Evolutionary conservation across 37 sponge, comb jelly and placozoan genomes (phyloP), one percentile per base, ranked within the genome.

Genomic region (Theonella swinhoei): DNA sequence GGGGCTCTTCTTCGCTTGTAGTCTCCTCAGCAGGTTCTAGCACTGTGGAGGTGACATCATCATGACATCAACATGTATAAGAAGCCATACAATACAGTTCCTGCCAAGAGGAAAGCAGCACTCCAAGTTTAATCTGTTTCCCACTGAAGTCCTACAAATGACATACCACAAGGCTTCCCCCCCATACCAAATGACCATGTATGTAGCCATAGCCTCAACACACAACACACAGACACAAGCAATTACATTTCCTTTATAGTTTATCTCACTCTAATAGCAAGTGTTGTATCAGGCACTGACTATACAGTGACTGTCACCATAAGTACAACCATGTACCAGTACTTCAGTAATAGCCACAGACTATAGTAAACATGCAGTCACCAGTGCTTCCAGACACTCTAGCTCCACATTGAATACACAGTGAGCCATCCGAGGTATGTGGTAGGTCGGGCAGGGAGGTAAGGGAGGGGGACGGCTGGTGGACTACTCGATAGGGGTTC

Each of bases 391-490:
- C 54, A 47, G 14, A 7, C 54, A 47, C 11, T 47, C 54, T 47
- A 47, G 54, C 54, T 14, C 54, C 54, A 47, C 54, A 47, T 14
- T 47, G 33, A 2, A 34, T 70, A 34, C 20, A 5, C 33, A 31
- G 70, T 32, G 70, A 8, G 3, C 20, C 36, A 34, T 70, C 36
- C 36, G 70, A 70, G 70, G 70, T 8, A 34, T 70, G 70, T 2
- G 70, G 70, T 22, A 29, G 7, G 67, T 28, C 33, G 34, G 20
- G 70, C 20, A 34, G 36, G 33, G 70, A 11, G 34, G 2, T 23
- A 70, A 28, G 70, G 20, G 70, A 35, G 70, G 30, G 70, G 70
- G 32, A 70, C 30, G 70, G 70, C 31, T 11, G 70, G 36, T 7
- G 70, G 36, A 11, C 33, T 70, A 47, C 54, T 14, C 54, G 54